Conservation (phyloP, 2,888 invertebrate genomes). For the Glaucopsyche alexis region DNA sequence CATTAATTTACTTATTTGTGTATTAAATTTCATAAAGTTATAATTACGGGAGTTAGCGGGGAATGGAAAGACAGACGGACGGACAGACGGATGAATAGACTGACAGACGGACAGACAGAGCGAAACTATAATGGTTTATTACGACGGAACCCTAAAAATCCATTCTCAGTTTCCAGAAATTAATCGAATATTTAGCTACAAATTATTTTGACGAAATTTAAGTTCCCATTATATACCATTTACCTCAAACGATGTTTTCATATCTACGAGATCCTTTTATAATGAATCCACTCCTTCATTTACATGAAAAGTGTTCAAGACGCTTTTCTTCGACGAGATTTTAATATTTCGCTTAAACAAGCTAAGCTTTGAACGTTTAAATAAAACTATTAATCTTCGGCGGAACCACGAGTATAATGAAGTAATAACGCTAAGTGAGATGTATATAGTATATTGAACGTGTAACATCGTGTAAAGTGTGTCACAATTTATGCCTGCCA, state of each 20-base stretch:
- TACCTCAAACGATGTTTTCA: slow-evolving; percentile 46
- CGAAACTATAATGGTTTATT: no score
- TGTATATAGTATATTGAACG: neutral
- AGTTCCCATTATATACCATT: slow-evolving; percentile 50
- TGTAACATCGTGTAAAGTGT: neutral
- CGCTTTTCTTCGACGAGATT: slow-evolving; percentile 60
- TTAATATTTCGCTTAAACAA: slow-evolving; percentile 53
- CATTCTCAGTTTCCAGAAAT: no score
- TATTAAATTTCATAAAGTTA: no score
- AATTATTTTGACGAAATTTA: slow-evolving; percentile 2
- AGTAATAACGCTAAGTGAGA: neutral
- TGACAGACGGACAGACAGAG: no score
- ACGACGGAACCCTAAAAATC: no score
- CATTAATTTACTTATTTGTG: no score
- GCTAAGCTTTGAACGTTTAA: slow-evolving; percentile 30
- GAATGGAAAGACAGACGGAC: no score
- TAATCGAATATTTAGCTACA: no score
- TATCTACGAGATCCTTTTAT: slow-evolving; percentile 51
- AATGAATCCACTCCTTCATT: slow-evolving; percentile 63
- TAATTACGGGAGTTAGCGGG: no score
- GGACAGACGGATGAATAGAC: no score
- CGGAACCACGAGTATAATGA: neutral
- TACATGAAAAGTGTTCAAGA: slow-evolving; percentile 61
- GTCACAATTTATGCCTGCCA: no score
- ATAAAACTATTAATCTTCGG: slow-evolving; percentile 24